These are phyloP conservation scores for Pimephales promelas DNA, from an alignment of 2,113 vertebrate species.

Conservation along the genomic window DNA sequence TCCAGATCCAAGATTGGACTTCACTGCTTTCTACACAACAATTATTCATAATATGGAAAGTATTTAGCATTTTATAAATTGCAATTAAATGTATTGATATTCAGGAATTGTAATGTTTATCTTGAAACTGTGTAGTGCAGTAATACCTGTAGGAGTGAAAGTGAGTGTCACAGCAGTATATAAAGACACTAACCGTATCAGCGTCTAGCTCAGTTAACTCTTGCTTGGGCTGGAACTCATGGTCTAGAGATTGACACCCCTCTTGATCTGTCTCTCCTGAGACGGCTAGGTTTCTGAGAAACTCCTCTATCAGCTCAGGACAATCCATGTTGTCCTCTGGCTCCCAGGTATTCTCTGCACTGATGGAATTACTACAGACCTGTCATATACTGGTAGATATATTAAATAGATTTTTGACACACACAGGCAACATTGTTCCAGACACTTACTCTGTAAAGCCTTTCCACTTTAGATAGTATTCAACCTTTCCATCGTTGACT, in stretches of 20 bases:
- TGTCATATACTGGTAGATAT: not conserved
- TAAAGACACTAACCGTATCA: constrained; percentile 70
- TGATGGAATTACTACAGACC: constrained; percentile 51
- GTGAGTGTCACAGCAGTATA: not conserved
- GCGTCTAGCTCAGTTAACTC: constrained; percentile 73
- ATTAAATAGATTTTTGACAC: not conserved
- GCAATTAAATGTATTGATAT: not conserved
- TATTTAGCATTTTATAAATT: not conserved
- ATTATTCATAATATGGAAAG: not conserved
- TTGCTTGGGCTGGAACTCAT: constrained; percentile 68
- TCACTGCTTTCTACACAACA: not conserved
- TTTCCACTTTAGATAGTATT: constrained; percentile 99
- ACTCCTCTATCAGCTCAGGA: constrained; percentile 95
- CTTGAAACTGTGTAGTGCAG: not conserved
- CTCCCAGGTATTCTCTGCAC: constrained; percentile 99
- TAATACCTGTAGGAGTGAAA: not conserved
- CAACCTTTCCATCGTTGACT: constrained; percentile 91
- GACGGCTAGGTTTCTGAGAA: constrained; percentile 86
- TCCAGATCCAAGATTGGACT: not conserved
- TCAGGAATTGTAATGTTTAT: not conserved
- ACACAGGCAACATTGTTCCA: not conserved
- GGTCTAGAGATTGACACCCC: constrained; percentile 21
- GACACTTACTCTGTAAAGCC: constrained; percentile 95
- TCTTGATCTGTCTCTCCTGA: constrained; percentile 72
- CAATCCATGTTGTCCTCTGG: constrained; percentile 98